Evolutionary conservation across 1,140 invertebrate genomes (phyloP), one percentile per base, ranked within the genome.

Genomic region (Agrypnia vestita): DNA sequence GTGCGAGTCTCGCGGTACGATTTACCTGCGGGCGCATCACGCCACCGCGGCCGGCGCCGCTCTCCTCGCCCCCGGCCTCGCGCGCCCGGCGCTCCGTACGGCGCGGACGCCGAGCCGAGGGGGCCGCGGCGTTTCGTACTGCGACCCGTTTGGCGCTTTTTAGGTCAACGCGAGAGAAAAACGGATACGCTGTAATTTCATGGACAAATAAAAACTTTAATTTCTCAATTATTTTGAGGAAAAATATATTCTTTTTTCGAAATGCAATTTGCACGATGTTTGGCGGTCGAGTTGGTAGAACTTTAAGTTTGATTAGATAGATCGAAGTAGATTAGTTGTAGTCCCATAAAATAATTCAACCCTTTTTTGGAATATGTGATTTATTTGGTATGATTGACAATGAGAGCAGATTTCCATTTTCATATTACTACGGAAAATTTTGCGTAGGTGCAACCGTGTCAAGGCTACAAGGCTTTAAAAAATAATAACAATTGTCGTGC

Each of bases 11-110:
- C 55, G 55, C 7, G 1, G 17, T 59, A 56, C 53, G 19, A 17
- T 56, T 56, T 56, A 59, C 55, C 55, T 59, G 17, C 15, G 55
- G 55, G 15, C 55, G 7, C 17, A 59, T 21, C 55, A 59, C 55
- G 21, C 1, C 55, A 8, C 21, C 3, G 17, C 55, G 0, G 7
- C 8, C 17, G 17, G 15, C 25, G 6, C 9, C 17, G 17, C 11
- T 19, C 21, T 59, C 55, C n/a, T 7, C 15, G 17, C 15, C 15
- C 55, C 55, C 55, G 1, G 25, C 25, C 25, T 11, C 55, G 17
- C 6, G 55, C 9, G 3, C 17, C 4, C 15, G 4, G 17, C 55
- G 12, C 3, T 59, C 55, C 15, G 17, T 59, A 59, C 21, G 17
- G 25, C 3, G 17, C 17, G 55, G 21, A 59, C 15, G 55, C 55